These are phyloP conservation scores for Pristionchus japonicus DNA, from an alignment of 2,888 invertebrate species.

Conservation along the genomic window DNA sequence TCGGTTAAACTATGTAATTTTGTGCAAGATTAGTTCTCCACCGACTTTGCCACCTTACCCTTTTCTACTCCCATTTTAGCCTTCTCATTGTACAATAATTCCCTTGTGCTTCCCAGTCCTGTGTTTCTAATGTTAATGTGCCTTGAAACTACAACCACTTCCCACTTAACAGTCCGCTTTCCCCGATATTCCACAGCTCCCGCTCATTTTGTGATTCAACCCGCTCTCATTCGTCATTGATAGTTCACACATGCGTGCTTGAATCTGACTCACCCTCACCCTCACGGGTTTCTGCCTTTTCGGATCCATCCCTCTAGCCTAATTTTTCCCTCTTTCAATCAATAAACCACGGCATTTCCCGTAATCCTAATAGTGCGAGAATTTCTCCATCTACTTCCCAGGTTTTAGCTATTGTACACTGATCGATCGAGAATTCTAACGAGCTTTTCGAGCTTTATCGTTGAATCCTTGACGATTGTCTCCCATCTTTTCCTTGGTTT, in stretches of 20 bases:
- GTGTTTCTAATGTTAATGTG: neutral
- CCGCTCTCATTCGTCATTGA: too few species aligned
- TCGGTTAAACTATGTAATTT: constrained; percentile 5
- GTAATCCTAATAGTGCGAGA: neutral
- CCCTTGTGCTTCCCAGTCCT: neutral
- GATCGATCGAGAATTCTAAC: neutral
- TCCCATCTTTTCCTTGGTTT: neutral
- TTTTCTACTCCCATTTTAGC: constrained; percentile 7
- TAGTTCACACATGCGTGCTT: neutral
- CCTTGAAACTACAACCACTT: neutral
- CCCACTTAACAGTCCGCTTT: neutral
- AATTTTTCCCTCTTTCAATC: constrained; percentile 1
- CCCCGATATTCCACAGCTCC: neutral
- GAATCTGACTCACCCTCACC: constrained; percentile 9
- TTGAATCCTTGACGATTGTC: neutral
- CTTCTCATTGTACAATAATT: neutral
- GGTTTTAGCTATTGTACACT: neutral
- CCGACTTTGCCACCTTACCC: neutral
- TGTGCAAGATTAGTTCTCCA: neutral
- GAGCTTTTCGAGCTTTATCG: neutral
- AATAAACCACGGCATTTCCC: neutral
- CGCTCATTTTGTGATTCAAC: neutral
- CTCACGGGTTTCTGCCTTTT: constrained; percentile 11
- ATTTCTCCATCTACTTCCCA: neutral
- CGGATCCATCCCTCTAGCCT: neutral